These are phyloP conservation scores for Martes martes DNA, from an alignment of 2,113 vertebrate genomes.

Conservation along the genomic window DNA sequence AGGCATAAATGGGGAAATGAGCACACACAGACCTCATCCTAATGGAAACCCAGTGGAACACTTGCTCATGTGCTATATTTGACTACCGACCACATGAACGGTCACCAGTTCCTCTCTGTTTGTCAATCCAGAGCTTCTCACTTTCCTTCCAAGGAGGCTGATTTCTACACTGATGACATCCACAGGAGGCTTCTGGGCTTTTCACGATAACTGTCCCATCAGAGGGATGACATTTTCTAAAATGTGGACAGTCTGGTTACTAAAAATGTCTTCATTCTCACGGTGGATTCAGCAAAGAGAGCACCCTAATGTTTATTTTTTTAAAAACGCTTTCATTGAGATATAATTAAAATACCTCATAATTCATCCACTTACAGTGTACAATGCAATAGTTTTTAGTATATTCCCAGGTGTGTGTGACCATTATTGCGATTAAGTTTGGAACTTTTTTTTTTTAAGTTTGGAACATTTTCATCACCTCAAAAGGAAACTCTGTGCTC, in stretches of 20 bases:
- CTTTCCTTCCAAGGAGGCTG: background rate
- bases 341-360: background rate
- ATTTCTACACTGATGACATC: background rate
- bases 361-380: background rate
- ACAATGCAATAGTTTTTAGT: background rate
- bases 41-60: conserved; percentile 86
- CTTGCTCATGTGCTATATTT: background rate
- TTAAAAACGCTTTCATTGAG: background rate
- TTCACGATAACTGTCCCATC: background rate
- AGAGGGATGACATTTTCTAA: background rate
- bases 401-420: background rate
- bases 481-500: background rate
- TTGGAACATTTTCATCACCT: background rate
- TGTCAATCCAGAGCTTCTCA: background rate
- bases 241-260: background rate
- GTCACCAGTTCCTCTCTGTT: background rate
- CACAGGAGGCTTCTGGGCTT: background rate
- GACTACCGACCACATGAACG: background rate
- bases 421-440: background rate
- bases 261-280: background rate
- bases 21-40: conserved; percentile 92
- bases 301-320: background rate
- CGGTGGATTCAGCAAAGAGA: background rate
- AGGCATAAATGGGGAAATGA: conserved; percentile 93
- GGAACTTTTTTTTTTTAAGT: background rate